These are phyloP conservation scores for Glaucomys volans DNA, from an alignment of 2,113 vertebrate genomes.

Conservation along the genomic window DNA sequence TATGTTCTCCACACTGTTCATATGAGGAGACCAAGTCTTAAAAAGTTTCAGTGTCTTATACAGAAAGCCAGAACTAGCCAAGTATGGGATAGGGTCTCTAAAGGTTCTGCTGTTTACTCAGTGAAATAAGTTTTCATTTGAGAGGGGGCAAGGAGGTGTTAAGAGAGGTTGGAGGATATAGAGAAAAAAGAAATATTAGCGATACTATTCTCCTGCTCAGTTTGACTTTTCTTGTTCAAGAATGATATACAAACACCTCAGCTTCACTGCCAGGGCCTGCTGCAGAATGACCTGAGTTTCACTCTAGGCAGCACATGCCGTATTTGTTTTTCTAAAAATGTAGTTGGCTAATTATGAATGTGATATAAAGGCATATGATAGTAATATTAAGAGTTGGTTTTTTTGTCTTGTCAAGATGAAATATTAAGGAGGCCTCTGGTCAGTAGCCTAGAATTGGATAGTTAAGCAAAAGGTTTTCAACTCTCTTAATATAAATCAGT, in stretches of 20 bases:
- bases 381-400: no score
- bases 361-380: no score
- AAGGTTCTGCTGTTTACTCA: not conserved
- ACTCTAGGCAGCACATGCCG: not conserved
- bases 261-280: not conserved
- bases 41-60: not conserved
- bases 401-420: no score
- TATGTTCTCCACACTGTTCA: not conserved
- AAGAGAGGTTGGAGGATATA: not conserved
- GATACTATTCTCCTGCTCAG: not conserved
- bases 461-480: no score
- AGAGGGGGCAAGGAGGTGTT: not conserved
- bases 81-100: accelerated
- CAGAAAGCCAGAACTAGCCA: not conserved
- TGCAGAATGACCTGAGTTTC: not conserved
- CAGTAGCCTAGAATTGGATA: no score
- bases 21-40: not conserved
- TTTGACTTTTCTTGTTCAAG: not conserved
- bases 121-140: not conserved
- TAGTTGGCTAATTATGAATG: no score
- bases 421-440: no score
- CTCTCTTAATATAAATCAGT: no score
- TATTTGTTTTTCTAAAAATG: no score
- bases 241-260: not conserved
- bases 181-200: not conserved